A percentile compares a stretch with the other conserved stretches of the same genome.
Conservation (phyloP, 2,797 vertebrate genomes). For the Bryconaethiops microstoma region DNA sequence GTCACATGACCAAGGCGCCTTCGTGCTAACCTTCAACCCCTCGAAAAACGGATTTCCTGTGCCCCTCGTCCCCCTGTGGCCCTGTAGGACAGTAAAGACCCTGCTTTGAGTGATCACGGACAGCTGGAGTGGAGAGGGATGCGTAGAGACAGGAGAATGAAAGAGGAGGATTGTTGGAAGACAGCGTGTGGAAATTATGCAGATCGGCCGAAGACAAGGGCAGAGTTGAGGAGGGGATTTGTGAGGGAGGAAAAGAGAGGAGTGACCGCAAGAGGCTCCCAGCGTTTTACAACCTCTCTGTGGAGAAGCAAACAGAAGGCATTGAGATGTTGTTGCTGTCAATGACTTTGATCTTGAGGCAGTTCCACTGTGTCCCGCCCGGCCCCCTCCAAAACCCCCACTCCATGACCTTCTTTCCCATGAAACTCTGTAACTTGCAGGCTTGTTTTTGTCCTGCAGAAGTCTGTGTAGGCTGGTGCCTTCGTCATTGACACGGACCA, state of each 20-base stretch:
- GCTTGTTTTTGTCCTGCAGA: constrained; percentile 52
- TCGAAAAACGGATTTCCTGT: constrained; percentile 67
- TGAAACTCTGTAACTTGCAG: constrained; percentile 47
- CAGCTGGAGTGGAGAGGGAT: constrained; percentile 67
- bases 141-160: constrained; percentile 63
- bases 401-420: constrained; percentile 43
- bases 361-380: constrained; percentile 30
- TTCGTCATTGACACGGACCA: constrained; percentile 21
- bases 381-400: constrained; percentile 28
- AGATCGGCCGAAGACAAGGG: constrained; percentile 64
- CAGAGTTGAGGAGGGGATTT: constrained; percentile 64
- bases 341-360: constrained; percentile 67
- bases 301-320: constrained; percentile 44
- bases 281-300: constrained; percentile 51
- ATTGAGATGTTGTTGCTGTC: constrained; percentile 55
- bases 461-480: constrained; percentile 33
- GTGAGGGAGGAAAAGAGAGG: constrained; percentile 63
- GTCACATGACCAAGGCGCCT: constrained; percentile 37
- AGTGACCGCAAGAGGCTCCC: constrained; percentile 48
- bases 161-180: constrained; percentile 74
- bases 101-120: constrained; percentile 70
- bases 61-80: constrained; percentile 61
- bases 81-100: constrained; percentile 70
- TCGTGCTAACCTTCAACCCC: constrained; percentile 67
- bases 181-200: constrained; percentile 68